Evolutionary conservation across 2,113 vertebrate genomes (phyloP).

Genomic region (Neolamprologus toae): DNA sequence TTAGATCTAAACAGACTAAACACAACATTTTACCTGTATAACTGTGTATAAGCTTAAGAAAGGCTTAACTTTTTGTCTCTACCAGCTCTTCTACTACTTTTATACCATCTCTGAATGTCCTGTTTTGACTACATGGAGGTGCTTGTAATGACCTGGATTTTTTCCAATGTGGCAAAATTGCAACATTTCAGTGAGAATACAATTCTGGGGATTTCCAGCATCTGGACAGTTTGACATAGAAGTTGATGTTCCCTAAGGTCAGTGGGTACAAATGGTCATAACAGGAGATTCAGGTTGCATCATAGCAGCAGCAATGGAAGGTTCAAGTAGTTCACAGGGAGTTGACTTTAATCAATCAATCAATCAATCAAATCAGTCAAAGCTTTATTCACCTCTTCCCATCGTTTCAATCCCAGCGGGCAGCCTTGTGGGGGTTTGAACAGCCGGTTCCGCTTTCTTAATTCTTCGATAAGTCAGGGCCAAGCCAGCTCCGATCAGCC

Average conservation of each 20-base stretch:
- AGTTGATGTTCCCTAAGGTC: background rate
- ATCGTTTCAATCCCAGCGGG: too few relatives aligned
- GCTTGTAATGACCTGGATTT: background rate
- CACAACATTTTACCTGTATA: background rate
- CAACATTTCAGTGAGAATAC: fast-evolving
- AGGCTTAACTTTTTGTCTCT: background rate
- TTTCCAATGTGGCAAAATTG: background rate
- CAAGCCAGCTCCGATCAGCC: too few relatives aligned
- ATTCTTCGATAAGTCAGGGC: too few relatives aligned
- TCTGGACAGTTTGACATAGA: background rate
- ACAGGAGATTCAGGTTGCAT: background rate
- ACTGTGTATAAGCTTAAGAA: background rate
- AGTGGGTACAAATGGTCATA: background rate
- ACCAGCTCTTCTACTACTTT: background rate
- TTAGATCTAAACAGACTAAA: background rate
- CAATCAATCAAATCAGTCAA: background rate
- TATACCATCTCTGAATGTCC: background rate
- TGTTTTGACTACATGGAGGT: fast-evolving
- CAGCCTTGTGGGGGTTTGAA: too few relatives aligned
- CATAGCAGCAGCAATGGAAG: background rate
- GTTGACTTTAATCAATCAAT: background rate
- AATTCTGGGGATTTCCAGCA: background rate
- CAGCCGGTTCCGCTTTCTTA: fast-evolving
- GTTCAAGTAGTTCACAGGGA: background rate
- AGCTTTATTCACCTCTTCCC: background rate